phyloP scores from a whole-genome alignment of 2,888 invertebrate species.

The Tetragonisca angustula region DNA sequence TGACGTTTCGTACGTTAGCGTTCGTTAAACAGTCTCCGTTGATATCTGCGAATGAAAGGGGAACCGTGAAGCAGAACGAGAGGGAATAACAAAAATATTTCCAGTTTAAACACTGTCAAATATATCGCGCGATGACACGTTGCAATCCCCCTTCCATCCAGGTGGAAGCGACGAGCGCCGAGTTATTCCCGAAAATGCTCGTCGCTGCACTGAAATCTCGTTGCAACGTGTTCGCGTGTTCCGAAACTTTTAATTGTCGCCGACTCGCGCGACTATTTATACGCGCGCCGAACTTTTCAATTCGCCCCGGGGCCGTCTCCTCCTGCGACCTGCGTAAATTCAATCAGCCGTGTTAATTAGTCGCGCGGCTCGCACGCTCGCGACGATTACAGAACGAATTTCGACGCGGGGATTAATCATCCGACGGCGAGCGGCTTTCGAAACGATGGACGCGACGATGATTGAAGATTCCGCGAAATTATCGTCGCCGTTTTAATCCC shows the following conservation, averaged over 20 bases:
- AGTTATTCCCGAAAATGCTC: not conserved
- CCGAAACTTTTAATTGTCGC: constrained; percentile 38
- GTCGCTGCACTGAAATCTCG: not conserved
- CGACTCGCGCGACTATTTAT: constrained; percentile 23
- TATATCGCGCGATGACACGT: not conserved
- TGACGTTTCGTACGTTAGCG: not conserved
- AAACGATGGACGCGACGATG: constrained; percentile 1
- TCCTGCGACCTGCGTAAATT: constrained; percentile 2
- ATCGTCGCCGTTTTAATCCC: constrained; percentile 9
- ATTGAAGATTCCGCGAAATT: constrained; percentile 22
- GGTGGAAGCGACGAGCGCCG: not conserved
- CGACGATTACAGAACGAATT: constrained; percentile 16
- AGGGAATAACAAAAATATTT: no score
- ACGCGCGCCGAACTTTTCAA: constrained; percentile 39
- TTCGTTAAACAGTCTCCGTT: not conserved
- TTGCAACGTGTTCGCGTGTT: not conserved
- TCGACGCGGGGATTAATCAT: constrained; percentile 21
- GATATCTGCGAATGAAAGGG: no score
- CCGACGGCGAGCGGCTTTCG: not conserved
- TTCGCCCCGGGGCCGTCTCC: not conserved
- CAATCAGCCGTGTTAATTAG: constrained; percentile 30
- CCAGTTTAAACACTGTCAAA: no score
- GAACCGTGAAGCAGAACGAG: no score
- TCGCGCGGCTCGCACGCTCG: constrained; percentile 2
- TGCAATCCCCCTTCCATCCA: not conserved